Evolutionary conservation across 1,140 invertebrate genomes (phyloP), one percentile per base, ranked within the genome.

Genomic region (Formica exsecta): DNA sequence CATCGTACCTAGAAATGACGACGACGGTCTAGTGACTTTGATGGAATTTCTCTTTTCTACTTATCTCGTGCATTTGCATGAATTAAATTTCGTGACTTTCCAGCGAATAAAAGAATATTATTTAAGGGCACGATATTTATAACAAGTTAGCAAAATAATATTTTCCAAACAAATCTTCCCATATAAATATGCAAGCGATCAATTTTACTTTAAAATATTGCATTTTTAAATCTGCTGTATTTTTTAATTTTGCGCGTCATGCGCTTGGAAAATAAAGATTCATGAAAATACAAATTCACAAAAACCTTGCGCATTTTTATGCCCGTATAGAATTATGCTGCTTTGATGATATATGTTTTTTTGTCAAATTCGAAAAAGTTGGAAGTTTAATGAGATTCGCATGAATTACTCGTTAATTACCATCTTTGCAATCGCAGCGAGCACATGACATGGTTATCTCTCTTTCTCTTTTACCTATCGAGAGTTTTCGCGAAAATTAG

Each of bases 181-280:
- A 13, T 8, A 57, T 80, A 80, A 80, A 80, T 70, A 80, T 70
- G 38, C 68, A 61, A 57, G 36, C 36, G 25, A 57, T n/a, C 11
- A n/a, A 61, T 83, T 83, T 62, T 74, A 73, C n/a, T 73, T 74
- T 83, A 73, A 83, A 83, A 83, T 73, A 48, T 73, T 9, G n/a
- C n/a, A 51, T n/a, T 81, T 81, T 81, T 44, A 9, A 44, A 44
- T 11, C 11, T 16, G 2, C 8, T 5, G n/a, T 32, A 19, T 62
- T 48, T 83, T 59, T 41, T 13, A 70, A 80, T 48, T 81, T 81
- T 71, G 3, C 7, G 11, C 8, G 0, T 70, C 11, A n/a, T 16
- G 19, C 22, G 13, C 38, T 13, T 9, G 19, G 13, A 70, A 59
- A 48, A 38, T 44, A 61, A 64, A 9, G n/a, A 61, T 44, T 2